Conservation (phyloP, 2,888 invertebrate genomes). For the Brachyptera putata region DNA sequence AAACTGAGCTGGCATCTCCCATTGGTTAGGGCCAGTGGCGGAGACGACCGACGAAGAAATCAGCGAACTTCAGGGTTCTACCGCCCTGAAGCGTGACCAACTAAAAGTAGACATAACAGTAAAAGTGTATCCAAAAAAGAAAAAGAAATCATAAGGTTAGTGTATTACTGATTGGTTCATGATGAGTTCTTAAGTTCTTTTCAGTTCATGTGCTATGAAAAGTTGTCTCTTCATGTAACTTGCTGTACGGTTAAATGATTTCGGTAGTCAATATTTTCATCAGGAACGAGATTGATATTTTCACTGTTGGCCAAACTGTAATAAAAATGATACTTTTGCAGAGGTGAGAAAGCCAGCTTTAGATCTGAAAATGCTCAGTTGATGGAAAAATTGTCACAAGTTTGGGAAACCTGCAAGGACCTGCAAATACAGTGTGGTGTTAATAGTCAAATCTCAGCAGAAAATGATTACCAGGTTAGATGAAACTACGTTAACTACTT, state of each 20-base stretch:
- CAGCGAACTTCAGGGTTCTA: slow-evolving; percentile 40
- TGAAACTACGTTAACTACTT: slow-evolving; percentile 36
- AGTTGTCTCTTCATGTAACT: too few species aligned
- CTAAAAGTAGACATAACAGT: slow-evolving; percentile 76
- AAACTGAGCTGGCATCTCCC: slow-evolving; percentile 8
- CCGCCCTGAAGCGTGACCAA: slow-evolving; percentile 49
- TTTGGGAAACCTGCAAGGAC: slow-evolving; percentile 60
- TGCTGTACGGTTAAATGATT: too few species aligned
- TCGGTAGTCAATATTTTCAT: too few species aligned
- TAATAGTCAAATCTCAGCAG: background rate
- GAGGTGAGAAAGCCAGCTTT: slow-evolving; percentile 57
- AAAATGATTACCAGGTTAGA: slow-evolving; percentile 32
- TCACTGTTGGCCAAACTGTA: too few species aligned
- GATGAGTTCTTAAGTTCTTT: background rate
- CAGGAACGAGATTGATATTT: too few species aligned
- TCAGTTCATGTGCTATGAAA: background rate
- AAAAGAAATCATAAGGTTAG: slow-evolving; percentile 42
- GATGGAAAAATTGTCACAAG: slow-evolving; percentile 56
- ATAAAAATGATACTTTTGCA: slow-evolving; percentile 51
- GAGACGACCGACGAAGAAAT: background rate
- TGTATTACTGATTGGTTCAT: background rate
- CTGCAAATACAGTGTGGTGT: slow-evolving; percentile 36
- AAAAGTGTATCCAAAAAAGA: slow-evolving; percentile 62
- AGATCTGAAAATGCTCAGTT: slow-evolving; percentile 58
- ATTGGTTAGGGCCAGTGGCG: slow-evolving; percentile 15